Base-by-base conservation (phyloP, 1,140 invertebrate genomes). In the Prorops nasuta region DNA sequence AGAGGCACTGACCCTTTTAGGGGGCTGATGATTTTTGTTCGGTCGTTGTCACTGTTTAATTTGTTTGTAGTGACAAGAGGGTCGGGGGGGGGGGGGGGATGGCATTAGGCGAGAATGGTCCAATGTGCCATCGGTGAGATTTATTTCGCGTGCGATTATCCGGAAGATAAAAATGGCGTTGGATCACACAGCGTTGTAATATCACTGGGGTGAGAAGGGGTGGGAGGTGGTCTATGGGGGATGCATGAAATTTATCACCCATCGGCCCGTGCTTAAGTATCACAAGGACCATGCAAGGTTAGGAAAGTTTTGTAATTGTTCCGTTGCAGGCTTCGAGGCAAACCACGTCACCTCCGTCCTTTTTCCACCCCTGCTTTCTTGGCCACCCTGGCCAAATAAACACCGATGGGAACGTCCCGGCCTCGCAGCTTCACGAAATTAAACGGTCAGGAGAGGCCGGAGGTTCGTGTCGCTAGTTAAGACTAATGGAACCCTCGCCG, bases 221-320 rank as follows among this genome's bases (percentile, higher is more conserved):
- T 28, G 22, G 36, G 31, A 20, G 21, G 3, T 9, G 53, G 22
- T 60, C 50, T 41, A 51, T 36, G 41, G 51, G 47, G 50, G 51
- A 58, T 47, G 42, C 43, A 56, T 58, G 52, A 54, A 69, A 74
- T 72, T 74, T 72, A 74, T 72, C 57, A 64, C 64, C 58, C 53
- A 70, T 64, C 68, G 69, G 70, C 69, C 64, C 22, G 10, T n/a
- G n/a, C 7, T 24, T 20, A 21, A 38, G 3, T n/a, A 6, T 42
- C 18, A 3, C 20, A 10, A 3, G 18, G 9, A 12, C n/a, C 10
- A 28, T 19, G 6, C 39, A 3, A 58, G 61, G 54, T 56, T 42
- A 49, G 50, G 58, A 63, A 71, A 72, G 59, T 71, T 71, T 68
- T 56, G 63, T 74, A 69, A 73, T 73, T 68, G 67, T 62, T 58